These are phyloP conservation scores for Rhinoptilus africanus DNA, from an alignment of 2,113 vertebrate genomes.

Conservation along the genomic window DNA sequence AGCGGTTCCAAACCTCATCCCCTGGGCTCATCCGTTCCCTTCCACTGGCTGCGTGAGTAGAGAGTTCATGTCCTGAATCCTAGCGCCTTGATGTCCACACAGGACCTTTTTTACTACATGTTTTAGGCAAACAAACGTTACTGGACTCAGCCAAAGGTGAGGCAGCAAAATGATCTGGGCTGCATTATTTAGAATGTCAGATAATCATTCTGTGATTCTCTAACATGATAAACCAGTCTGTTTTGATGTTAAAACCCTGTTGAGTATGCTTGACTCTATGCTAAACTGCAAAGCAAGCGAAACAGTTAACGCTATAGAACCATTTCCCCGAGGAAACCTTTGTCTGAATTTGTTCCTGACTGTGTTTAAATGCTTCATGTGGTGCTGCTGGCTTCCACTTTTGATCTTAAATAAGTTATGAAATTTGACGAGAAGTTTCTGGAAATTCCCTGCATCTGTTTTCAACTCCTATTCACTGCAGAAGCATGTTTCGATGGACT, in stretches of 20 bases:
- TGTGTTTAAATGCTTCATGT: not conserved
- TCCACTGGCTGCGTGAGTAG: accelerated
- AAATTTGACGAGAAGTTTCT: not conserved
- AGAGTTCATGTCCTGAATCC: not conserved
- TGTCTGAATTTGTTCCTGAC: not conserved
- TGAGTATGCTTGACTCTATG: accelerated
- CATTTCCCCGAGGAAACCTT: not conserved
- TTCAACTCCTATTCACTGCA: not conserved
- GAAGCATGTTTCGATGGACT: not conserved
- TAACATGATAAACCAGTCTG: not conserved
- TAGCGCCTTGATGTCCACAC: not conserved
- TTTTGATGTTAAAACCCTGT: not conserved
- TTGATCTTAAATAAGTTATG: not conserved
- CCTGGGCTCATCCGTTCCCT: not conserved
- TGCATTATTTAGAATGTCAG: not conserved
- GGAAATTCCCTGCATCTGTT: not conserved
- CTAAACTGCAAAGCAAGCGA: not conserved
- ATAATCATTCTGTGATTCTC: too few relatives aligned
- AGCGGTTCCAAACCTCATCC: not conserved
- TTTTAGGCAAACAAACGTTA: not conserved
- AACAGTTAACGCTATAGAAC: not conserved
- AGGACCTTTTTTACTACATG: accelerated
- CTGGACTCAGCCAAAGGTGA: not conserved
- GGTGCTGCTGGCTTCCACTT: not conserved
- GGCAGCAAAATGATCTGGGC: not conserved